Percentiles rank a stretch among this genome's conserved stretches.
Evolutionary conservation across 1,140 invertebrate genomes (phyloP).

Genomic region (Ephestia elutella): DNA sequence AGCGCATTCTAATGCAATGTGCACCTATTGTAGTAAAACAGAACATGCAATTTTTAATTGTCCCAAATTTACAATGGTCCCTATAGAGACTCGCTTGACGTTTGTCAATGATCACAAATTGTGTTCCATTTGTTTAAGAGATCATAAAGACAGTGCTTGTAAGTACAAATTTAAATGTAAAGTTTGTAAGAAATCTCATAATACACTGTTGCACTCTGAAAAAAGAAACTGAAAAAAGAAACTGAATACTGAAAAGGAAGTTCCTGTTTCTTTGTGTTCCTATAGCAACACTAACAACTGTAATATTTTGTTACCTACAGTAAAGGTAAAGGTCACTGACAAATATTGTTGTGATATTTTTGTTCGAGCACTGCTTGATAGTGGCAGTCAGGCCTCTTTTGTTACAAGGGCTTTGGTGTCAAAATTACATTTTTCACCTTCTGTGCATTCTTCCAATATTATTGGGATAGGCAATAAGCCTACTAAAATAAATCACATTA

Average conservation of each 20-base stretch:
- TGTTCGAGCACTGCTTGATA: slow-evolving; percentile 24
- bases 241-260: slow-evolving; percentile 4
- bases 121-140: slow-evolving; percentile 17
- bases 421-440: slow-evolving; percentile 11
- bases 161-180: slow-evolving; percentile 25
- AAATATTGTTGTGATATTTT: slow-evolving; percentile 13
- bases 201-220: slow-evolving; percentile 22
- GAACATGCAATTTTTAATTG: slow-evolving; percentile 15
- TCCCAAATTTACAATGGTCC: slow-evolving; percentile 15
- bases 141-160: slow-evolving; percentile 15
- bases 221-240: no score
- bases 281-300: neutral
- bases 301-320: slow-evolving; percentile 17
- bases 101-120: slow-evolving; percentile 15
- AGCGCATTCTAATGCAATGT: no score
- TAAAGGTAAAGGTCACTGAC: slow-evolving; percentile 21
- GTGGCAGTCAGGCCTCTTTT: slow-evolving; percentile 24
- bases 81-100: slow-evolving; percentile 2
- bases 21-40: slow-evolving; percentile 8
- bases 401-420: slow-evolving; percentile 12
- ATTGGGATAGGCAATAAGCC: slow-evolving; percentile 23
- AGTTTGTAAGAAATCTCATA: slow-evolving; percentile 21
- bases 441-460: slow-evolving; percentile 11
- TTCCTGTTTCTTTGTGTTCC: slow-evolving; percentile 8
- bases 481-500: slow-evolving; percentile 18